These are phyloP conservation scores for Sturnira hondurensis DNA, from an alignment of 2,113 vertebrate species.

Conservation along the genomic window DNA sequence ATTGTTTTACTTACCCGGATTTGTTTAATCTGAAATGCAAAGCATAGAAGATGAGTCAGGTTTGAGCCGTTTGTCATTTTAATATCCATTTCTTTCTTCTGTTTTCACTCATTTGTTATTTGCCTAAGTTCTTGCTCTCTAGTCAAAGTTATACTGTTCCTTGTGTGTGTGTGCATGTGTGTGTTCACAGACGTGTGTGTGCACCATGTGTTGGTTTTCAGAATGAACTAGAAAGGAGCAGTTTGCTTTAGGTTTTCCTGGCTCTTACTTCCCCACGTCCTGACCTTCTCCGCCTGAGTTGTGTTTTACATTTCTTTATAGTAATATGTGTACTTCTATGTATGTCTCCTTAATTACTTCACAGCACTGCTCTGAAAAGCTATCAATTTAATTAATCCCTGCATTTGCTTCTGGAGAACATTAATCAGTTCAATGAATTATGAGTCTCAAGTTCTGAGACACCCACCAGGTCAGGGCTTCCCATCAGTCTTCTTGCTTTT, in stretches of 20 bases:
- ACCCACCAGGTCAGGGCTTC: neutral
- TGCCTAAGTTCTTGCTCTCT: neutral
- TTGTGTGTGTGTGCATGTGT: neutral
- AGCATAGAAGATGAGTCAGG: neutral
- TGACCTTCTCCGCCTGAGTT: neutral
- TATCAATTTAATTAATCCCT: neutral
- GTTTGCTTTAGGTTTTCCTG: neutral
- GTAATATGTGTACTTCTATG: neutral
- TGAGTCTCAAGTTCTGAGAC: neutral
- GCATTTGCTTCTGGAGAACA: neutral
- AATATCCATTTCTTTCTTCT: neutral
- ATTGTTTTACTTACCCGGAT: neutral
- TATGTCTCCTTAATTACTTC: neutral
- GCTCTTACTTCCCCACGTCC: neutral
- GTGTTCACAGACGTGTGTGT: too few species aligned
- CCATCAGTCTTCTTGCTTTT: neutral
- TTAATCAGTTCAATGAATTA: neutral
- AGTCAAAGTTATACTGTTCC: neutral
- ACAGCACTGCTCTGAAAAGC: neutral
- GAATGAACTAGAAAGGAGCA: neutral
- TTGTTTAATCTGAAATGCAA: neutral
- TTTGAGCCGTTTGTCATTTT: neutral
- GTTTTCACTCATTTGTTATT: neutral
- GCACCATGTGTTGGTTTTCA: neutral
- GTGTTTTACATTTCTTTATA: neutral